Percentiles rank a stretch among this genome's conserved stretches.
Evolutionary conservation across 2,113 vertebrate genomes (phyloP).

Genomic region (Propithecus coquereli): DNA sequence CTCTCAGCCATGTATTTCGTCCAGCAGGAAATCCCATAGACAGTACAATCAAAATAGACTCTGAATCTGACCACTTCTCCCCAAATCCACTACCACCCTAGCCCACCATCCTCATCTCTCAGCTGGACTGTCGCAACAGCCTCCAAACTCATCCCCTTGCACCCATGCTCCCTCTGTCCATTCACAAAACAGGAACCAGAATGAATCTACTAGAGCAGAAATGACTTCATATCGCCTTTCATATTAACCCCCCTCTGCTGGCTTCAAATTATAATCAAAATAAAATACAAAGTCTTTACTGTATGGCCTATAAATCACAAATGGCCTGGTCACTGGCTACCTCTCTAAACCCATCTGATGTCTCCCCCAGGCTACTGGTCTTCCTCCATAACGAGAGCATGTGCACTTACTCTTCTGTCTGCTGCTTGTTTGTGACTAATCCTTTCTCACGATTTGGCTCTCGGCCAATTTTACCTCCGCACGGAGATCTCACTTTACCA

Average conservation of each 20-base stretch:
- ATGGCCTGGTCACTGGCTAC: not conserved
- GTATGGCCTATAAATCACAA: not conserved
- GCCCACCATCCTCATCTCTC: not conserved
- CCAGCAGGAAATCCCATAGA: not conserved
- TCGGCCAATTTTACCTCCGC: not conserved
- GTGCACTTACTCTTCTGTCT: not conserved
- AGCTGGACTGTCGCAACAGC: no score
- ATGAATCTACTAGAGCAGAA: not conserved
- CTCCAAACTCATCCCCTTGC: not conserved
- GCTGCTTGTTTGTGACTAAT: not conserved
- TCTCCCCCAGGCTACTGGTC: not conserved
- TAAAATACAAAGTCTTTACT: not conserved
- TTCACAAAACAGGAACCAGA: not conserved
- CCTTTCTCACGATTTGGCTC: not conserved
- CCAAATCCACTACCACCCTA: not conserved
- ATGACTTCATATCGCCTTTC: not conserved
- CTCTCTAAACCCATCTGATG: not conserved
- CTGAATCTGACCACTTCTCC: not conserved
- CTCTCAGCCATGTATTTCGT: not conserved
- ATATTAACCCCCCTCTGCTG: not conserved
- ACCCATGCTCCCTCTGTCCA: not conserved
- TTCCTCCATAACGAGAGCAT: not conserved
- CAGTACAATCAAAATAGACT: not conserved
- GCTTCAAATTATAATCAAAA: not conserved
- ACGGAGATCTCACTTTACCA: not conserved